Percentiles rank a stretch among this genome's conserved stretches.
These are phyloP conservation scores for Myripristis jacobus DNA, from an alignment of 2,797 vertebrate genomes.

Conservation along the genomic window DNA sequence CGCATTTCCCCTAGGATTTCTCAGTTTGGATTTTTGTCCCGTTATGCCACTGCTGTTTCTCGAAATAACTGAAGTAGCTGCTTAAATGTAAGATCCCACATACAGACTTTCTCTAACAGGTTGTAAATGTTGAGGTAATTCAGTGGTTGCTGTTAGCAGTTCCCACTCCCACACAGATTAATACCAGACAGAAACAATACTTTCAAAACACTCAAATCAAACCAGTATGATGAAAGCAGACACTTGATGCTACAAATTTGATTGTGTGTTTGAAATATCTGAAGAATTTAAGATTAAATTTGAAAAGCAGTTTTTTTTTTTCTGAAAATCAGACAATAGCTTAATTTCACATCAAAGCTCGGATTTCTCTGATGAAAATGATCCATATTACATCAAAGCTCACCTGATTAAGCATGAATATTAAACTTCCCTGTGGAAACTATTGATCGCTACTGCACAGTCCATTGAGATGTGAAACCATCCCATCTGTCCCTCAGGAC, in stretches of 20 bases:
- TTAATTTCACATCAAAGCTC: no score
- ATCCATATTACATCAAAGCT: no score
- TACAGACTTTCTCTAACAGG: conserved; percentile 53
- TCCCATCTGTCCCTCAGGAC: not conserved
- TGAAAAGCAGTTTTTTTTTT: no score
- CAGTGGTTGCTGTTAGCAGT: conserved; percentile 58
- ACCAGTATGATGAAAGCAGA: conserved; percentile 66
- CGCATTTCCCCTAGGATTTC: not conserved
- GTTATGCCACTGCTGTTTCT: conserved; percentile 8
- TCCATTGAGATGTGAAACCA: not conserved
- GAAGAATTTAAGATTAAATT: no score
- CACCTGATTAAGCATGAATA: no score
- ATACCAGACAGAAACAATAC: conserved; percentile 58
- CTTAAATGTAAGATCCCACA: conserved; percentile 40
- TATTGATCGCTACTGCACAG: not conserved
- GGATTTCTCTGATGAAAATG: no score
- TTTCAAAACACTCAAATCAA: conserved; percentile 62
- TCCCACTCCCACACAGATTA: conserved; percentile 71
- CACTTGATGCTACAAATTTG: conserved; percentile 73
- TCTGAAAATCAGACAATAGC: no score
- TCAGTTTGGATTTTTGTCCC: not conserved
- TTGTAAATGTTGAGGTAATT: conserved; percentile 51
- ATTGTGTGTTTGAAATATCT: conserved; percentile 61
- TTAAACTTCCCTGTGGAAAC: not conserved
- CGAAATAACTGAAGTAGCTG: conserved; percentile 23